Conservation (phyloP, 2,797 vertebrate genomes). For the Lithobates pipiens region DNA sequence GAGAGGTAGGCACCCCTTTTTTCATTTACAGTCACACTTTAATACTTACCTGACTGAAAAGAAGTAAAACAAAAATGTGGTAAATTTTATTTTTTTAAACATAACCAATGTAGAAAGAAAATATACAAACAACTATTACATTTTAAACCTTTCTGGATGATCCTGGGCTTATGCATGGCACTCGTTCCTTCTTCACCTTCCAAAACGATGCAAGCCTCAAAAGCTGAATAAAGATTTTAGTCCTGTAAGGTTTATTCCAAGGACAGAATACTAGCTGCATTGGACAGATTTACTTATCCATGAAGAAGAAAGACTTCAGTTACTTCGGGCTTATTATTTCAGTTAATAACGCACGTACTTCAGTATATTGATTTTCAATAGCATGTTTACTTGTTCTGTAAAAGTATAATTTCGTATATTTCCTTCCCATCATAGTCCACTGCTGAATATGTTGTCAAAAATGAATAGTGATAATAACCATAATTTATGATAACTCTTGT, state of each 20-base stretch:
- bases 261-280: not conserved
- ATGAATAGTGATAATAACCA: slow-evolving; percentile 44
- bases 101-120: no score
- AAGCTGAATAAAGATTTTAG: not conserved
- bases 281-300: slow-evolving; percentile 25
- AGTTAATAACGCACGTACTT: slow-evolving; percentile 24
- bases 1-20: no score
- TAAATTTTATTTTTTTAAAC: no score
- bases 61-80: no score
- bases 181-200: not conserved
- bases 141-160: no score
- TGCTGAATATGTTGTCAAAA: slow-evolving; percentile 19
- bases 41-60: no score
- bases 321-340: slow-evolving; percentile 27
- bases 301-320: slow-evolving; percentile 18
- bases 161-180: no score
- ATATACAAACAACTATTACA: no score
- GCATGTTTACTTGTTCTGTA: slow-evolving; percentile 24
- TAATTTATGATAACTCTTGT: slow-evolving; percentile 41
- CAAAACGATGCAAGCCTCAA: not conserved
- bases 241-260: not conserved
- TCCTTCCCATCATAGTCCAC: slow-evolving; percentile 3
- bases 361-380: slow-evolving; percentile 32
- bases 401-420: slow-evolving; percentile 35
- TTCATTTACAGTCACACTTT: no score